Percentiles rank a stretch among this genome's conserved stretches.
Conservation (phyloP, 2,113 vertebrate species). For the Tachycineta bicolor region DNA sequence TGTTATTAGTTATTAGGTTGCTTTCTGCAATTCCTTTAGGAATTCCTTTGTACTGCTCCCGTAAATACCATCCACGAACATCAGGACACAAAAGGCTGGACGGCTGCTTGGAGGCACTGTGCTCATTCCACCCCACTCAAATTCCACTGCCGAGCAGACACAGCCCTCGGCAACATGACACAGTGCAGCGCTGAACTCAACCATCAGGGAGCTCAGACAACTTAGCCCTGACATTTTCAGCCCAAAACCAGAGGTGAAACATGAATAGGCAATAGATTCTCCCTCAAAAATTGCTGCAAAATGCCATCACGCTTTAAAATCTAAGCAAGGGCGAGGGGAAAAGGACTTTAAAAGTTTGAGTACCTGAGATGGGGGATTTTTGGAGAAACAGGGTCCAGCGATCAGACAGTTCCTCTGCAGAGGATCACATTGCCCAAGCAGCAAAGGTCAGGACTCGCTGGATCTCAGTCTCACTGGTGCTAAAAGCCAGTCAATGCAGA, state of each 20-base stretch:
- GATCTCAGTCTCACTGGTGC: not conserved
- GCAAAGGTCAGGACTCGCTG: not conserved
- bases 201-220: not conserved
- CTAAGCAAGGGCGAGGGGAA: not conserved
- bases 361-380: not conserved
- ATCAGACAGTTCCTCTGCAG: not conserved
- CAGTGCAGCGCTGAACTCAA: not conserved
- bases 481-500: not conserved
- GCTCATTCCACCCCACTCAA: slow-evolving; percentile 21
- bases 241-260: not conserved
- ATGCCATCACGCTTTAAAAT: not conserved
- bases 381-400: not conserved
- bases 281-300: not conserved
- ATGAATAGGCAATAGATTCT: not conserved
- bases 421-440: not conserved
- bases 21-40: not conserved
- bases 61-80: not conserved
- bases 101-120: not conserved
- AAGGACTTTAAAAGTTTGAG: not conserved
- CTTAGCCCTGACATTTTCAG: slow-evolving; percentile 16
- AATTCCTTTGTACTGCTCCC: not conserved
- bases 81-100: not conserved
- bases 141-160: slow-evolving; percentile 31
- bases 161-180: not conserved
- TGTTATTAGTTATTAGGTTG: not conserved